These are phyloP conservation scores for Ischnura elegans DNA, from an alignment of 2,888 invertebrate species.

Conservation along the genomic window DNA sequence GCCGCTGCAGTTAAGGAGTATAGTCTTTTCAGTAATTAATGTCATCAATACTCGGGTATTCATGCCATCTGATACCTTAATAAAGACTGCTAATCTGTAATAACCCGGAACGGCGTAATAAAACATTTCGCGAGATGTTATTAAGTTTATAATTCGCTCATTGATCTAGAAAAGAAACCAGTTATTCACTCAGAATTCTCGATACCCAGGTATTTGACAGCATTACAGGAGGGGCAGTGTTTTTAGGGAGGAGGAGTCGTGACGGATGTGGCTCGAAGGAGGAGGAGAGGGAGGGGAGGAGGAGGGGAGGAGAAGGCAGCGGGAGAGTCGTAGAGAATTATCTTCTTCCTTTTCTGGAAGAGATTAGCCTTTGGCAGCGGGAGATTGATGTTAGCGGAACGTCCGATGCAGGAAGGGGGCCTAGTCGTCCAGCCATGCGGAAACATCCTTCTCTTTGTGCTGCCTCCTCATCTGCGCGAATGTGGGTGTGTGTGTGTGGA, in stretches of 20 bases:
- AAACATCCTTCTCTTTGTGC: constrained; percentile 48
- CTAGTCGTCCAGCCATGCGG: constrained; percentile 49
- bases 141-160: no score
- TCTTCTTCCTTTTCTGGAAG: constrained; percentile 59
- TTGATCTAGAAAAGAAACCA: no score
- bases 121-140: no score
- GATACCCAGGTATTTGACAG: no score
- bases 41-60: no score
- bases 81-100: no score
- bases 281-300: neutral
- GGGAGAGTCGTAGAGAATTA: constrained; percentile 36
- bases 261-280: constrained; percentile 58
- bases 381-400: constrained; percentile 62
- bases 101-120: no score
- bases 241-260: constrained; percentile 5
- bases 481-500: neutral
- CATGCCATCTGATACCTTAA: no score
- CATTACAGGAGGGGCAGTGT: neutral
- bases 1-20: no score
- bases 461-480: neutral
- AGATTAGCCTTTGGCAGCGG: constrained; percentile 65
- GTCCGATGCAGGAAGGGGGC: constrained; percentile 54
- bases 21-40: no score
- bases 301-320: no score
- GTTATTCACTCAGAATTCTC: no score